Conservation (phyloP, 2,888 invertebrate species). For the Hoplodrina ambigua region DNA sequence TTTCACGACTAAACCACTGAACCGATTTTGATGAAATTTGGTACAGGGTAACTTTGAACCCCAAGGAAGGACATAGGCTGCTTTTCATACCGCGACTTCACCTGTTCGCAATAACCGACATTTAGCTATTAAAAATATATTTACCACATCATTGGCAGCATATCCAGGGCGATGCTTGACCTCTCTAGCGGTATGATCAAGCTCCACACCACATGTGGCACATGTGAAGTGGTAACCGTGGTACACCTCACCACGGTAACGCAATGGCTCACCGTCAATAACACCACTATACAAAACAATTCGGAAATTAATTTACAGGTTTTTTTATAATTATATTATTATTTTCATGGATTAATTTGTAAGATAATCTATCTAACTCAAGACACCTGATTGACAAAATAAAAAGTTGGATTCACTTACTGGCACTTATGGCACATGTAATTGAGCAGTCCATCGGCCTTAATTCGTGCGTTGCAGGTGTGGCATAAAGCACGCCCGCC, state of each 20-base stretch:
- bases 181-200: constrained; percentile 98
- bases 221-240: constrained; percentile 99
- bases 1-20: too few species aligned
- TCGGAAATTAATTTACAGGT: background rate
- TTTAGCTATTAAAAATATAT: constrained; percentile 46
- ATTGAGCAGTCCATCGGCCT: constrained; percentile 98
- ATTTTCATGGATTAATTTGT: too few species aligned
- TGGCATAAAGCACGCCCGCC: constrained; percentile 97
- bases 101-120: too few species aligned
- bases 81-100: too few species aligned
- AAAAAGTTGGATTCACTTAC: constrained; percentile 90
- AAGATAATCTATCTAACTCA: too few species aligned
- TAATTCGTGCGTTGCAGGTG: constrained; percentile 98
- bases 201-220: constrained; percentile 96
- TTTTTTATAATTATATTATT: too few species aligned
- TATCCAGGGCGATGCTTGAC: constrained; percentile 97
- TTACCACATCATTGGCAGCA: constrained; percentile 96
- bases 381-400: background rate
- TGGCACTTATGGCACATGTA: constrained; percentile 99
- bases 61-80: too few species aligned
- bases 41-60: too few species aligned
- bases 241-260: constrained; percentile 98
- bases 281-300: constrained; percentile 91
- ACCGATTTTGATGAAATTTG: too few species aligned
- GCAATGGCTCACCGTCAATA: constrained; percentile 97